Conservation (phyloP, 1,140 invertebrate genomes). For the Eupeodes corollae region DNA sequence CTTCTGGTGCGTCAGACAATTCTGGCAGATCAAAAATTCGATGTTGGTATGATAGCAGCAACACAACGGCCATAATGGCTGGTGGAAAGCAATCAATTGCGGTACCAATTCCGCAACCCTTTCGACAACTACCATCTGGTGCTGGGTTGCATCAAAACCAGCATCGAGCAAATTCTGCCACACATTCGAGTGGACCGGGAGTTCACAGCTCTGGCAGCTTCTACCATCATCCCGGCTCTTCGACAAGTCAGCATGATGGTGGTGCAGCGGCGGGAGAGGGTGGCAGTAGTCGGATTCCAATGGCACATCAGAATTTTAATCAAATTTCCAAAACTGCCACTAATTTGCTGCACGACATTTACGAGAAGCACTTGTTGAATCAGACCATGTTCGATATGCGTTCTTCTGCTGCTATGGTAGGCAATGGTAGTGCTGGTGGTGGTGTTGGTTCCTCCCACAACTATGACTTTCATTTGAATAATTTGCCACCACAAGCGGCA, state of each 20-base stretch:
- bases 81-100: slow-evolving; percentile 7
- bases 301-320: slow-evolving; percentile 12
- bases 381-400: slow-evolving; percentile 12
- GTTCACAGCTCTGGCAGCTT: not conserved
- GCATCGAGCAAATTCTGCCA: slow-evolving; percentile 1
- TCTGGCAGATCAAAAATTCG: not conserved
- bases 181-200: not conserved
- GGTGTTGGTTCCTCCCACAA: not conserved
- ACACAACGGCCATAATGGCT: not conserved
- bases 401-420: not conserved
- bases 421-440: not conserved
- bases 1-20: not conserved
- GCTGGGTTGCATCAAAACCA: not conserved
- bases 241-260: not conserved
- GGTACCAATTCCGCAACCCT: slow-evolving; percentile 5
- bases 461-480: slow-evolving; percentile 1
- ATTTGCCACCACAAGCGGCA: not conserved
- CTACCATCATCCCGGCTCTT: not conserved
- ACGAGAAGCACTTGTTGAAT: slow-evolving; percentile 15
- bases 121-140: not conserved
- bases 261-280: not conserved
- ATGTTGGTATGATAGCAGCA: not conserved
- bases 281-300: not conserved
- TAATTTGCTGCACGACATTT: slow-evolving; percentile 14
- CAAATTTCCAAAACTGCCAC: slow-evolving; percentile 17